These are phyloP conservation scores for Lepus americanus DNA, from an alignment of 2,113 vertebrate genomes.

Conservation along the genomic window DNA sequence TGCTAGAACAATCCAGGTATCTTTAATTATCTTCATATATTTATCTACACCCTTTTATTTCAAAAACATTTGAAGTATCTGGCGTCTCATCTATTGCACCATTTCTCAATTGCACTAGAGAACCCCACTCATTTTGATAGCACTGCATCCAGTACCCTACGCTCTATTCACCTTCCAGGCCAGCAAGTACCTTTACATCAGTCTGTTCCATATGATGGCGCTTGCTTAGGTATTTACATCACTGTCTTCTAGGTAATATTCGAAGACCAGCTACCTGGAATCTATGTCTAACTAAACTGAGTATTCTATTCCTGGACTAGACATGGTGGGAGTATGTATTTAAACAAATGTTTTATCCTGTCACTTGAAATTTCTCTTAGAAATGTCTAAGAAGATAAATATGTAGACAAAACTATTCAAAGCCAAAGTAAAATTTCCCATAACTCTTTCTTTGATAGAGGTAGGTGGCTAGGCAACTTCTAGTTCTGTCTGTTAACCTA, in stretches of 20 bases:
- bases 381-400: neutral
- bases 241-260: neutral
- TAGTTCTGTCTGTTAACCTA: neutral
- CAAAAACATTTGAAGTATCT: neutral
- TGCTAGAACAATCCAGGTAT: neutral
- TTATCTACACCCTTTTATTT: slow-evolving; percentile 18
- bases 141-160: neutral
- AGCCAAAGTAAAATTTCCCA: neutral
- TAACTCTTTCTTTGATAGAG: neutral
- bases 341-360: neutral
- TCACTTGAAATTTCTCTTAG: neutral
- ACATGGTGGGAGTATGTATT: neutral
- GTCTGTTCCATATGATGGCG: neutral
- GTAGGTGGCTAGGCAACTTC: neutral
- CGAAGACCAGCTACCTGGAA: neutral
- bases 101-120: neutral
- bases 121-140: too few species aligned
- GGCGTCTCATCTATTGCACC: neutral
- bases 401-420: neutral
- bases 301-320: neutral
- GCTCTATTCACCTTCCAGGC: too few species aligned
- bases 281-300: neutral
- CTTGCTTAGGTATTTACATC: neutral
- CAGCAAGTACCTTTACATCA: neutral
- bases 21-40: neutral